Percentiles rank a stretch among this genome's conserved stretches.
phyloP scores from a whole-genome alignment of 2,888 invertebrate genomes.

The Nomada ruficornis region DNA sequence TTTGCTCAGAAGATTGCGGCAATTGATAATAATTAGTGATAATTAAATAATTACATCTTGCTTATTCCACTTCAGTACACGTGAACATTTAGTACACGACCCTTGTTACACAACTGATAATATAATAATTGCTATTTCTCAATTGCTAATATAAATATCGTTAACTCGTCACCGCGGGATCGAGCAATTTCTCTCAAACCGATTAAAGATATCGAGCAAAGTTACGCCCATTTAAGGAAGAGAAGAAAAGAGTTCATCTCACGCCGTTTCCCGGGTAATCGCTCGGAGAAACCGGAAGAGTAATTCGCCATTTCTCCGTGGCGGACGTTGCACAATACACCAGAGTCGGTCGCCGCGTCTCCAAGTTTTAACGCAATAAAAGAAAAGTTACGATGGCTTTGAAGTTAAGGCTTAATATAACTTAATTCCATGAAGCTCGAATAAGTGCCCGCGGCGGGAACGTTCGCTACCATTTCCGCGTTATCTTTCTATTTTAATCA shows the following conservation, averaged over 20 bases:
- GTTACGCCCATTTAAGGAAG: not conserved
- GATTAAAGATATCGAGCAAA: not conserved
- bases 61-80: no score
- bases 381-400: slow-evolving; percentile 55
- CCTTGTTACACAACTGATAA: no score
- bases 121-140: no score
- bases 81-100: no score
- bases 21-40: no score
- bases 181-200: not conserved
- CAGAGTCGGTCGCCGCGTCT: slow-evolving; percentile 22
- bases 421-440: slow-evolving; percentile 36
- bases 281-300: not conserved
- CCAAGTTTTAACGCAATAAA: slow-evolving; percentile 64
- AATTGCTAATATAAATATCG: no score
- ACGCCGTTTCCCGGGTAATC: not conserved
- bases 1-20: no score
- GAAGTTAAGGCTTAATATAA: slow-evolving; percentile 32
- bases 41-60: no score
- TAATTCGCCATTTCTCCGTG: slow-evolving; percentile 33
- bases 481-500: slow-evolving; percentile 45
- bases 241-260: not conserved
- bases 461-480: slow-evolving; percentile 22
- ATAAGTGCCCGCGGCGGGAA: slow-evolving; percentile 12
- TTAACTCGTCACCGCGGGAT: no score
- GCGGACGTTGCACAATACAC: slow-evolving; percentile 40